Evolutionary conservation across 2,113 vertebrate species (phyloP).

Genomic region (Abramis brama): DNA sequence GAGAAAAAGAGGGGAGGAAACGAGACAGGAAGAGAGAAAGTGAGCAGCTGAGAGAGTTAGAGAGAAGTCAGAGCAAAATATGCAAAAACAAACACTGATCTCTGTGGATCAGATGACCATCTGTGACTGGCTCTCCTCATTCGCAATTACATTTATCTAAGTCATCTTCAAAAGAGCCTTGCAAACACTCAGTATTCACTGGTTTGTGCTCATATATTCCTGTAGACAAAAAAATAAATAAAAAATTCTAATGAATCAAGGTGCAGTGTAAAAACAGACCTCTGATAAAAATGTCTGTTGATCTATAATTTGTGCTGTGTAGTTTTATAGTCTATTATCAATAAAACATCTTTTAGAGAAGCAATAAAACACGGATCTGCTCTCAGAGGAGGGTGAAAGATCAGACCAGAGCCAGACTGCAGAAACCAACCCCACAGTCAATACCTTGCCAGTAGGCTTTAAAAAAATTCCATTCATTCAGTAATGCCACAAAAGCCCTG

Average conservation of each 20-base stretch:
- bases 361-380: neutral
- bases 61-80: neutral
- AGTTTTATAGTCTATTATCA: neutral
- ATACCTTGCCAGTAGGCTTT: neutral
- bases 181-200: neutral
- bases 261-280: neutral
- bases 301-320: neutral
- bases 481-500: neutral
- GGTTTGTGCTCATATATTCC: neutral
- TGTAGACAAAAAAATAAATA: too few relatives aligned
- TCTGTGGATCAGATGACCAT: neutral
- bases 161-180: neutral
- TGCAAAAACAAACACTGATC: slow-evolving; percentile 4
- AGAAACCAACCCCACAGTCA: neutral
- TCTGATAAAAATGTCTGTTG: neutral
- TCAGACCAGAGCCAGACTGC: neutral
- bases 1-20: slow-evolving; percentile 57
- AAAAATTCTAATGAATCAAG: neutral
- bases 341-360: neutral
- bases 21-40: neutral
- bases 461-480: neutral
- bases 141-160: neutral
- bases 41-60: neutral
- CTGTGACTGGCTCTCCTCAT: neutral
- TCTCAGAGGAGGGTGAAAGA: slow-evolving; percentile 2